Evolutionary conservation across 2,113 vertebrate genomes (phyloP), one percentile per base, ranked within the genome.

Genomic region (Rana temporaria): DNA sequence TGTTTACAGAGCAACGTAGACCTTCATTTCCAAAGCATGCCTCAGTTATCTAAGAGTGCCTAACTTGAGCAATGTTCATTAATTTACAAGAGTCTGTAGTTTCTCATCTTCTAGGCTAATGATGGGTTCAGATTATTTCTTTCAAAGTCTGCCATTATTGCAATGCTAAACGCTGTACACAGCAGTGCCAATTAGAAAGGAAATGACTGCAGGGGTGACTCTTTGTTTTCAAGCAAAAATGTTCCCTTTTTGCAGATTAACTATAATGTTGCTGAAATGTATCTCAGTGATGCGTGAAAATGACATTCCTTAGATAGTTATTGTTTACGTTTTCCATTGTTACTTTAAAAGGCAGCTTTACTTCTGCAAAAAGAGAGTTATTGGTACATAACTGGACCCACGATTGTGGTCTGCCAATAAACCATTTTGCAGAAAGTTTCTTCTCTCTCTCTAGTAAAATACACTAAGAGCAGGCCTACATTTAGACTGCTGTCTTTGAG

Each of bases 131-230:
- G 68, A 62, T 53, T 60, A 73, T 81, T 38, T 48, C 53, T 81
- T 81, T 63, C 24, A 73, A 73, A 73, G 24, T 56, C 79, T 81
- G 38, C 26, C 69, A 71, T 73, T 81, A 63, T 38, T 22, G 38
- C 12, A 18, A 4, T 7, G 42, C 69, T 73, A 22, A 81, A 65
- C 62, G 69, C 69, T 73, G 69, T 63, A 72, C 42, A 81, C 56
- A 81, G 79, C 68, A 65, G 42, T 65, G 79, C 60, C 79, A 81
- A 81, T 81, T 81, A 81, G 69, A 73, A 24, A 56, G 60, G 68
- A 65, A 81, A 73, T 72, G 59, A 65, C 79, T 73, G 26, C 79
- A 73, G 22, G 79, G 69, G 60, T 73, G 68, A 81, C 60, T 56
- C 56, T 81, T 81, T 73, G 69, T 81, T 73, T 65, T 81, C 42